Evolutionary conservation across 2,888 invertebrate species (phyloP), one percentile per base, ranked within the genome.

Genomic region (Eristalis arbustorum): DNA sequence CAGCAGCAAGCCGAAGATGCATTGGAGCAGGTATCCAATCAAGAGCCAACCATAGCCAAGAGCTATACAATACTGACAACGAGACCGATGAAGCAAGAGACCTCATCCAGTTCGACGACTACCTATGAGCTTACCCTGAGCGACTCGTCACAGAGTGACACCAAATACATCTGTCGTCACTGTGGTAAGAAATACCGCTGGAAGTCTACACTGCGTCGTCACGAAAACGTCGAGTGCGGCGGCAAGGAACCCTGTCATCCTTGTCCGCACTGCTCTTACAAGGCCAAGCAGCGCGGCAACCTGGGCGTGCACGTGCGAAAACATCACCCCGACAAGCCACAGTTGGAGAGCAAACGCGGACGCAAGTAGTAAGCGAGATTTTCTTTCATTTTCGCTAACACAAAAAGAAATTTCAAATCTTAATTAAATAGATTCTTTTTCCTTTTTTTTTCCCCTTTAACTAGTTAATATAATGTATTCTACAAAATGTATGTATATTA

Each of bases 111-210:
- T 66, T 91, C 92, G 88, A 92, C 91, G 25, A 90, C 90, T 31
- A 90, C 90, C 5, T 92, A 93, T 74, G 93, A 93, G 78, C 89
- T 93, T 57, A 91, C 92, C 56, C 78, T 92, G 80, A 92, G 93
- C 88, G 93, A 93, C 87, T 91, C 91, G 0, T 91, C 90, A 80
- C 90, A 91, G 91, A 92, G 91, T 88, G 93, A 92, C 34, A 94
- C 94, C 78, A 94, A 94, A 91, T 97, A 96, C 92, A 95, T 96
- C 67, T 97, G 97, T 91, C 94, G 96, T 69, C 96, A 96, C 91
- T 97, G 97, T 93, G 97, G 97, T 88, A 97, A 97, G 92, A 95
- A 96, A 89, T 97, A 97, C 92, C 95, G 97, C 90, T 97, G 97
- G 97, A 97, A 96, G 93, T 96, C 96, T 68, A 97, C 97, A 82